These are phyloP conservation scores for Heteromurus nitidus DNA, from an alignment of 2,888 invertebrate species.

Conservation along the genomic window DNA sequence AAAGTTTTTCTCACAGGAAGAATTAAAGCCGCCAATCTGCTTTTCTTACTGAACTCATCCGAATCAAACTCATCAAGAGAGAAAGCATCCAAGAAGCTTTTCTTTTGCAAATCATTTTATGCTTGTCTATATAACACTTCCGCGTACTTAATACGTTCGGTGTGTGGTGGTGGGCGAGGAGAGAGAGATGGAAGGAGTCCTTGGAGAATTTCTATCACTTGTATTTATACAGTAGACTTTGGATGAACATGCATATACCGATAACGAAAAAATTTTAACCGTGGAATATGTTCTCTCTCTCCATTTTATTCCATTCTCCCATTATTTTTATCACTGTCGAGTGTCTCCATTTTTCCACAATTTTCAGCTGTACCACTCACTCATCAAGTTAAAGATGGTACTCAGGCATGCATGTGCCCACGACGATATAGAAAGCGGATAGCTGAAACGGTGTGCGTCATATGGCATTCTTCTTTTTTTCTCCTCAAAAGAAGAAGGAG, in stretches of 20 bases:
- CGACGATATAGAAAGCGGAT: neutral
- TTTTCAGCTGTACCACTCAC: neutral
- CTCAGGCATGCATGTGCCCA: slow-evolving; percentile 33
- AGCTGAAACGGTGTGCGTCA: slow-evolving; percentile 9
- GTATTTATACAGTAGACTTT: neutral
- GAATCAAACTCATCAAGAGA: slow-evolving; percentile 27
- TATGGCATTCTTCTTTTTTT: slow-evolving; percentile 4
- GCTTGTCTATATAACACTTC: neutral
- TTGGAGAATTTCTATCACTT: slow-evolving; percentile 2
- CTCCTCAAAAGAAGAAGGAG: neutral
- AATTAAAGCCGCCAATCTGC: slow-evolving; percentile 49
- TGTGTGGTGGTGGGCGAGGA: neutral
- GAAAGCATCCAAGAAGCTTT: slow-evolving; percentile 1
- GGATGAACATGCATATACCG: neutral
- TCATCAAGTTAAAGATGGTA: slow-evolving; percentile 14
- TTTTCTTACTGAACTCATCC: slow-evolving; percentile 41
- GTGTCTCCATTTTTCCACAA: slow-evolving; percentile 8
- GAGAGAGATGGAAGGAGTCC: neutral
- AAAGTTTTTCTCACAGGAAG: slow-evolving; percentile 38
- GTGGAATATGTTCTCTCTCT: neutral
- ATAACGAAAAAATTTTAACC: neutral
- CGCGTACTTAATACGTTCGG: neutral
- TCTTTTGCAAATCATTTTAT: neutral
- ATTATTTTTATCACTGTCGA: neutral
- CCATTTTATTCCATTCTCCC: neutral